Conservation (phyloP, 2,888 invertebrate species). For the Drosophila algonquin region DNA sequence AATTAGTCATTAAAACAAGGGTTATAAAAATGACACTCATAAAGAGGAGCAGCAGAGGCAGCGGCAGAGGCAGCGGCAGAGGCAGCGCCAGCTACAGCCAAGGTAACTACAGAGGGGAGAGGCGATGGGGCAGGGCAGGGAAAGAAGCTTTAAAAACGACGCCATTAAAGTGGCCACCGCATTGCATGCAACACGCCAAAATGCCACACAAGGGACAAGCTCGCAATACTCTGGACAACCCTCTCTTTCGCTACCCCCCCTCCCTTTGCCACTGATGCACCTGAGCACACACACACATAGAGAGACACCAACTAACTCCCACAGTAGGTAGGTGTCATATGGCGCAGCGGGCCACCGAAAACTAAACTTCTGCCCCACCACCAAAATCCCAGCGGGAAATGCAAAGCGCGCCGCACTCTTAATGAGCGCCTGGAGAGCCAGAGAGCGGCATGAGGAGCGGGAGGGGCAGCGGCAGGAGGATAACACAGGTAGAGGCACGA, state of each 20-base stretch:
- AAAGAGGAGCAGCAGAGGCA: constrained; percentile 28
- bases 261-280: constrained; percentile 58
- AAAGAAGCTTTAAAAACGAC: constrained; percentile 70
- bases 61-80: background rate
- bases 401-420: constrained; percentile 68
- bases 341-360: constrained; percentile 70
- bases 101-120: constrained; percentile 7
- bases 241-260: background rate
- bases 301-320: background rate
- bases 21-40: constrained; percentile 73
- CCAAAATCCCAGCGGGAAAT: constrained; percentile 76
- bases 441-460: background rate
- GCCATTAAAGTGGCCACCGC: constrained; percentile 69
- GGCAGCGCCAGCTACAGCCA: background rate
- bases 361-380: constrained; percentile 44
- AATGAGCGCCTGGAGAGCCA: constrained; percentile 71
- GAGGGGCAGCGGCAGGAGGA: no score
- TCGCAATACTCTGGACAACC: constrained; percentile 27
- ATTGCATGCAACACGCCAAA: constrained; percentile 73
- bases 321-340: constrained; percentile 67
- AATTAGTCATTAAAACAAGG: constrained; percentile 72
- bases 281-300: constrained; percentile 52
- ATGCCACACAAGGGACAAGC: constrained; percentile 39
- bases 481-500: constrained; percentile 50
- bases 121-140: background rate